phyloP scores from a whole-genome alignment of 2,113 vertebrate species.

The Neodontobutis hainanensis region DNA sequence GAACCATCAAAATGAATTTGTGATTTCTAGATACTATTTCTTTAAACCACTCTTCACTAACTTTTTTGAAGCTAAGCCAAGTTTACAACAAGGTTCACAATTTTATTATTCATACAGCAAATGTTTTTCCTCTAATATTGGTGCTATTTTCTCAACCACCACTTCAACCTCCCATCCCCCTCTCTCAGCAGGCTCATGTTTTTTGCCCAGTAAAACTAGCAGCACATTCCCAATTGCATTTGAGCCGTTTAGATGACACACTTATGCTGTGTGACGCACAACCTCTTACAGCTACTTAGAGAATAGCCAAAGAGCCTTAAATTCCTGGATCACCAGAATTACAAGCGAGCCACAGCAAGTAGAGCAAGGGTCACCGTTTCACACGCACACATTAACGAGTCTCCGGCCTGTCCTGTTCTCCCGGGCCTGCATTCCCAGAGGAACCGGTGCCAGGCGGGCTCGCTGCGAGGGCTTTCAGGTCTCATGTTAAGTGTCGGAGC shows the following conservation, averaged over 20 bases:
- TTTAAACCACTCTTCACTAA: too few relatives aligned
- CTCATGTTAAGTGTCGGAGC: constrained; percentile 57
- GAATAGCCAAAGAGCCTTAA: constrained; percentile 41
- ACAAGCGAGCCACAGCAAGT: constrained; percentile 53
- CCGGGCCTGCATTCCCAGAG: constrained; percentile 39
- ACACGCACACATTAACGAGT: neutral
- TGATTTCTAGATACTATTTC: too few relatives aligned
- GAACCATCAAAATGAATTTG: too few relatives aligned
- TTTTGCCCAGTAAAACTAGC: constrained; percentile 17
- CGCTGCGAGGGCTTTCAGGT: constrained; percentile 49
- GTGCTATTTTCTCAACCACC: too few relatives aligned
- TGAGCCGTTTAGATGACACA: constrained; percentile 36
- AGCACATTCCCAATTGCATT: constrained; percentile 33
- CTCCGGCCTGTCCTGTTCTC: constrained; percentile 26
- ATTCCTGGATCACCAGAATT: constrained; percentile 51
- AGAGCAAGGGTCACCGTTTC: constrained; percentile 45
- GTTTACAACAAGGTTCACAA: neutral
- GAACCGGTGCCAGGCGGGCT: constrained; percentile 47
- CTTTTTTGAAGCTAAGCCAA: neutral
- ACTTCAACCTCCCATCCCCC: neutral
- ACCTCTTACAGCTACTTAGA: constrained; percentile 48
- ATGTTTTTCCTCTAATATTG: neutral
- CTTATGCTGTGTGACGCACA: constrained; percentile 38
- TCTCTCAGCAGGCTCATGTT: neutral
- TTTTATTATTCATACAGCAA: neutral